A percentile compares a stretch with the other conserved stretches of the same genome.
Evolutionary conservation across 2,797 vertebrate species (phyloP).

Genomic region (Cyclopterus lumpus): DNA sequence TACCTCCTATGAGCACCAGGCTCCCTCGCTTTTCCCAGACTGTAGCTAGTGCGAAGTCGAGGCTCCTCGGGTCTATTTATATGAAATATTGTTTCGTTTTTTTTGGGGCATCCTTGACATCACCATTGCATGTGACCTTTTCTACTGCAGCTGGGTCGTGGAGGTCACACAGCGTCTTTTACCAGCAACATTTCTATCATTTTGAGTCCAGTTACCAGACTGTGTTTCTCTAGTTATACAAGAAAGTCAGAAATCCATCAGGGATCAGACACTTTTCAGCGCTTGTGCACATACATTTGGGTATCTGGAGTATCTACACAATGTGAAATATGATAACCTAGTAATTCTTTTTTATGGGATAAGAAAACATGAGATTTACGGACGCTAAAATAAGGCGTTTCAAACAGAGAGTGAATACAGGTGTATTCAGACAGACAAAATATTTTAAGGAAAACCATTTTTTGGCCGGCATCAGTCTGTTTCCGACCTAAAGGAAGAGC

Average conservation of each 20-base stretch:
- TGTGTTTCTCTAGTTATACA: background rate
- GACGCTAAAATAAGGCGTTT: background rate
- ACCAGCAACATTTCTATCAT: background rate
- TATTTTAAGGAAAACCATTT: too few species aligned
- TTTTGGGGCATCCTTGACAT: background rate
- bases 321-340: too few species aligned
- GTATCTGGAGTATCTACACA: too few species aligned
- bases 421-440: background rate
- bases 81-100: background rate
- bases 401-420: background rate
- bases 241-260: background rate
- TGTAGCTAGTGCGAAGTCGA: background rate
- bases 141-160: background rate
- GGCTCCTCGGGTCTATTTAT: background rate
- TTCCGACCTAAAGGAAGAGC: background rate
- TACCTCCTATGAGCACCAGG: conserved; percentile 30
- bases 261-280: background rate
- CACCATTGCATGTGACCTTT: conserved; percentile 5
- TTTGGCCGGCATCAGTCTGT: too few species aligned
- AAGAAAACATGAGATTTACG: background rate
- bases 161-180: too few species aligned
- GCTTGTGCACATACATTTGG: too few species aligned
- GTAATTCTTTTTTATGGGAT: too few species aligned
- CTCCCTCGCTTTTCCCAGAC: background rate
- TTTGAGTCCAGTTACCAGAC: background rate